Base-by-base conservation (phyloP, 2,113 vertebrate genomes). In the Zosterops lateralis region DNA sequence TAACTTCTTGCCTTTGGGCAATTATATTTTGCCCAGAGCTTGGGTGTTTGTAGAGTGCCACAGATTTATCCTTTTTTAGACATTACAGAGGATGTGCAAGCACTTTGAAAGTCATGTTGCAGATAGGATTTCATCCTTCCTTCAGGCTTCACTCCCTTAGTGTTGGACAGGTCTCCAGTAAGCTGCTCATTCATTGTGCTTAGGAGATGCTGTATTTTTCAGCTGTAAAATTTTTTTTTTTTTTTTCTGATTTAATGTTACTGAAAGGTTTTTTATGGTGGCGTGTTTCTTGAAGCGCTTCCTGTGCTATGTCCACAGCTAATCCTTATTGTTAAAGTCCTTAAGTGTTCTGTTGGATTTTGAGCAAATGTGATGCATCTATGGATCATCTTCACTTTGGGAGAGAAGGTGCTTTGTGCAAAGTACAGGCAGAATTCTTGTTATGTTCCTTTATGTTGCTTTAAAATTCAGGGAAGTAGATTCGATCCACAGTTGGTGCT, bases 331-430 rank as follows among this genome's bases (percentile, higher is more conserved):
- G 50, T 66, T 65, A 8, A 64, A 83, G 75, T 22, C 50, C 6
- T 0, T 34, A 77, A 89, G 7, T 4, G 14, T 87, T 70, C 58
- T 76, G 22, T 29, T 90, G 64, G 24, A 45, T 94, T 92, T 76
- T 66, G 36, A 90, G 56, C 64, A 76, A 58, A 66, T 54, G n/a
- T 50, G 34, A 28, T 87, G 32, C 19, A 24, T 42, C 34, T 76
- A 1, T 83, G 44, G 24, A 42, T 73, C 0, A 0, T 50, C 26
- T 66, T 91, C 2, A 4, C 56, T 90, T 65, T 2, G 1, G 17
- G 74, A 66, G 82, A 85, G 72, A 66, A 66, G 20, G 25, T 83
- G 42, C 9, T 66, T 6, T 61, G n/a, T 58, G 67, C 29, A 75
- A 91, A 75, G 18, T 60, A 42, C 31, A 72, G 36, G 36, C 24